Evolutionary conservation across 2,113 vertebrate genomes (phyloP), one percentile per base, ranked within the genome.

Genomic region (Hemiscyllium ocellatum): DNA sequence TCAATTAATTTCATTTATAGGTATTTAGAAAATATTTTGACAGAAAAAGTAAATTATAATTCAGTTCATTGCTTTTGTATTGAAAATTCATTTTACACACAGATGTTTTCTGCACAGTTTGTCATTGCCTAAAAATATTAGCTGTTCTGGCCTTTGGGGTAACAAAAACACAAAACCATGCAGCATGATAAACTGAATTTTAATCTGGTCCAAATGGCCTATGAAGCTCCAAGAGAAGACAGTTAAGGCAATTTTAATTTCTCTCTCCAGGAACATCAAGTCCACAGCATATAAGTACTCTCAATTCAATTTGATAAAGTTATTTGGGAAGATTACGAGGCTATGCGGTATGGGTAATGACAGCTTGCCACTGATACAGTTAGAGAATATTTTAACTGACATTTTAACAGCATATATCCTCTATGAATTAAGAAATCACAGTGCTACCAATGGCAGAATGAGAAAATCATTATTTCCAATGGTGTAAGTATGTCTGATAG

Each of bases 301-400:
- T 94, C 66, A 94, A 94, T 94, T 94, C 26, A 70, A 94, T 94
- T 94, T 68, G 66, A 42, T 19, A 94, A 69, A 70, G 8, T 94
- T 47, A 37, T 37, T 94, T 37, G 68, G 91, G 66, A 66, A 94
- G 37, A 47, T 37, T 69, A n/a, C 70, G 24, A 26, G 33, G 37
- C 47, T 68, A 94, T n/a, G 69, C 22, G 24, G 91, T 50, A 19
- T 70, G 91, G 90, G 33, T 24, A 68, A 68, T 94, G 65, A 69
- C 91, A 94, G 37, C 37, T 37, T 42, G 65, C 24, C 66, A 47
- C 65, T 37, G 91, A 47, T 69, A 24, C 66, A 94, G 15, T 69
- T 94, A 47, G 91, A 22, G 37, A 47, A 47, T 70, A 3, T 69
- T 69, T 94, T 61, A 12, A 47, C 66, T 94, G 66, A 94, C 37